Base-by-base conservation (phyloP, 2,797 vertebrate species). In the Sparus aurata region DNA sequence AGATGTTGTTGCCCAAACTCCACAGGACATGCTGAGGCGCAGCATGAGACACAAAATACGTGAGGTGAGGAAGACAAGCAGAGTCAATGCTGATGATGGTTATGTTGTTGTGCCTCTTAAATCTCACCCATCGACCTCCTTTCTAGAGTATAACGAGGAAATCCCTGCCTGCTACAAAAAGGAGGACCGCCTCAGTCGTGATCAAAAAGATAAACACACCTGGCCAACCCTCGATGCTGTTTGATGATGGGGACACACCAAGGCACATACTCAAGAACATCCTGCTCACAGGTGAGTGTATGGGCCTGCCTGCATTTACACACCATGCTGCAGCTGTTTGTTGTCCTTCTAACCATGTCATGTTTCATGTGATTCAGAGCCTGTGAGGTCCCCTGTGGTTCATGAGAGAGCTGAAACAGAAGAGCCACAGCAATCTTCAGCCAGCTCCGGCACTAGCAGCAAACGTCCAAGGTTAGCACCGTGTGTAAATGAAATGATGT, bases 251-350 rank as follows among this genome's bases (percentile, higher is more conserved):
- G 41, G 79, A 93, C 57, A 94, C 93, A 25, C 93, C 94, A 1
- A 89, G 94, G 49, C 84, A 89, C 25, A 71, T 95, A 16, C 91
- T 95, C 22, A 87, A 8, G 83, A 93, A 92, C 59, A 94, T 95
- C 54, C 71, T 95, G 57, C 87, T 18, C 23, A 95, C 93, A 41
- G 92, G 93, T 94, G 23, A 17, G 75, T 62, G 46, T 45, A 20
- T 8, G 2, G 12, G 30, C 18, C 13, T 9, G 6, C 9, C 1
- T 12, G 38, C 50, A 45, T 38, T 54, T 12, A 4, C 27, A 27
- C 25, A 16, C 46, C 12, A 17, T 53, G 16, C 17, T 53, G 12
- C 25, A 23, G 12, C 5, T 67, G 13, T 55, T 38, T 61, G n/a
- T 70, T 54, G 2, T 60, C 3, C 4, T 58, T 58, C 50, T 49